Conservation (phyloP, 2,888 invertebrate genomes). For the Drosophila acutilabella region DNA sequence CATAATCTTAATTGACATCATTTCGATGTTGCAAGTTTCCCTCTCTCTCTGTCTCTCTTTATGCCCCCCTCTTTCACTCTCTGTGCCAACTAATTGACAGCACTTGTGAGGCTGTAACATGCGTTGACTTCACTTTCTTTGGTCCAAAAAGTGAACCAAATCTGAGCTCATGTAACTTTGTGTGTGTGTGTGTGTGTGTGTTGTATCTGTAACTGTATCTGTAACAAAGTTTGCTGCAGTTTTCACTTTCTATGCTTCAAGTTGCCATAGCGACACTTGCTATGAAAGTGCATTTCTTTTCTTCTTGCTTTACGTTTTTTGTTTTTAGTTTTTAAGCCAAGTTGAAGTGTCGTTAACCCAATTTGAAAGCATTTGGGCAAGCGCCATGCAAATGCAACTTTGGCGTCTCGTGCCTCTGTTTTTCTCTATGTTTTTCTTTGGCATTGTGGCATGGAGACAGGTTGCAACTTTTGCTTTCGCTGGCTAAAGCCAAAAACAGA, state of each 20-base stretch:
- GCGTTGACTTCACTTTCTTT: slow-evolving; percentile 67
- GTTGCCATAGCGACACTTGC: slow-evolving; percentile 70
- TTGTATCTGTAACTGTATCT: slow-evolving; percentile 33
- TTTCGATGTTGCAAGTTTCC: slow-evolving; percentile 16
- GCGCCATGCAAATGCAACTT: slow-evolving; percentile 70
- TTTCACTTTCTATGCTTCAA: slow-evolving; percentile 73
- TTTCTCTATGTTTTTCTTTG: slow-evolving; percentile 24
- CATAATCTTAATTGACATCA: slow-evolving; percentile 42
- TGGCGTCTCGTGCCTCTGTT: slow-evolving; percentile 32
- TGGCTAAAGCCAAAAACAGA: slow-evolving; percentile 46
- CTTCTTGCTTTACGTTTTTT: slow-evolving; percentile 13
- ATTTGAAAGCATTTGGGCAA: slow-evolving; percentile 79
- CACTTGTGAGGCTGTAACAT: slow-evolving; percentile 36
- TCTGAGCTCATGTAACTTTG: slow-evolving; percentile 66
- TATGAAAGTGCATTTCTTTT: slow-evolving; percentile 68
- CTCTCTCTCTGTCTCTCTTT: not conserved
- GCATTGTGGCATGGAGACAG: slow-evolving; percentile 62
- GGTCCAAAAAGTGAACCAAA: slow-evolving; percentile 54
- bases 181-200: slow-evolving; percentile 27
- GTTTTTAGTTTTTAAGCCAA: slow-evolving; percentile 41
- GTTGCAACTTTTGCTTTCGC: slow-evolving; percentile 80
- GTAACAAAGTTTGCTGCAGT: slow-evolving; percentile 65
- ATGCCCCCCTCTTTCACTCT: not conserved
- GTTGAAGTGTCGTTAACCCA: slow-evolving; percentile 82
- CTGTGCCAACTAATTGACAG: slow-evolving; percentile 44